Evolutionary conservation across 2,797 vertebrate genomes (phyloP).

Genomic region (Heteromormyrus szaboi): DNA sequence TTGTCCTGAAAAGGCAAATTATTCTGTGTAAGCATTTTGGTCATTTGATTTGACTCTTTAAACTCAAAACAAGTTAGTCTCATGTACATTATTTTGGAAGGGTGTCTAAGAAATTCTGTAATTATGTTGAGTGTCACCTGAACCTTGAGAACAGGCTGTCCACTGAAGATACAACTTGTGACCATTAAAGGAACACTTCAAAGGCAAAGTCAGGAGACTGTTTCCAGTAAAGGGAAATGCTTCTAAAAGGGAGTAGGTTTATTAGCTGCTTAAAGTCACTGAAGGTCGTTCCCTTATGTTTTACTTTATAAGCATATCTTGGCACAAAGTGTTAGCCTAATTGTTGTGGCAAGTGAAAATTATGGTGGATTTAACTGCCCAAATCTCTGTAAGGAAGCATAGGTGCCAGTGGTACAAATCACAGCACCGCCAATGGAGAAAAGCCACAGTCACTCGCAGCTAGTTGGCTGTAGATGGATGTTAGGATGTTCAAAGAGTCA

Average conservation of each 20-base stretch:
- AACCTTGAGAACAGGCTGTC: neutral
- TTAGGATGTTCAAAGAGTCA: neutral
- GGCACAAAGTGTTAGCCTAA: neutral
- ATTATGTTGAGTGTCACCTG: neutral
- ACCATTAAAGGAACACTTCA: neutral
- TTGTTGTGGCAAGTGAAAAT: conserved; percentile 3
- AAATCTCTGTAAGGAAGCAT: neutral
- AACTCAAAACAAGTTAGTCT: neutral
- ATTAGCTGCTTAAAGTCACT: neutral
- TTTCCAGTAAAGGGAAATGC: neutral
- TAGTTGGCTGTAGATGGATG: neutral
- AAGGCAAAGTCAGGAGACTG: neutral
- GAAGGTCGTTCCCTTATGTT: neutral
- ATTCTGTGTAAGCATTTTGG: neutral
- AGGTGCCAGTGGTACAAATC: neutral
- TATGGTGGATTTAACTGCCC: neutral
- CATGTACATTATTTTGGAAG: neutral
- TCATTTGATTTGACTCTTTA: neutral
- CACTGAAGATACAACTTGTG: conserved; percentile 1
- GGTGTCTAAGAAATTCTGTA: neutral
- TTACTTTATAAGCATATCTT: neutral
- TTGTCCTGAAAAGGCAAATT: neutral
- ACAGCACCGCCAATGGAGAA: neutral
- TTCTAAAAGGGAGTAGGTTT: neutral
- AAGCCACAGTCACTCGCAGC: neutral